Percentiles rank a stretch among this genome's conserved stretches.
phyloP scores from a whole-genome alignment of 1,140 invertebrate species.

The Sitodiplosis mosellana region DNA sequence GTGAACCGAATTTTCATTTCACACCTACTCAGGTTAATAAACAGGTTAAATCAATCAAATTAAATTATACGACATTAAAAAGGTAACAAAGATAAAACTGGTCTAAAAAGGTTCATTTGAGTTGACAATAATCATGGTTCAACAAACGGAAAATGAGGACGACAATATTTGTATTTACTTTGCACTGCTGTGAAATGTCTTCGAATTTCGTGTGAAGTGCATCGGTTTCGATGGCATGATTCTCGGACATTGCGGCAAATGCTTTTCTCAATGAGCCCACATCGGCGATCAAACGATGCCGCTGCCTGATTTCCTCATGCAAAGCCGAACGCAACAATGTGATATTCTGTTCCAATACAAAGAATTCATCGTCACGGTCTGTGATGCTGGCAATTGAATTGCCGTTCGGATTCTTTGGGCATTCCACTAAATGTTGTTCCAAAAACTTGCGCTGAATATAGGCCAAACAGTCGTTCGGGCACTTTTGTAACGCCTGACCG shows the following conservation, averaged over 20 bases:
- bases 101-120: too few species aligned
- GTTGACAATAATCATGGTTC: too few species aligned
- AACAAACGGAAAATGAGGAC: too few species aligned
- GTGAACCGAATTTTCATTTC: too few species aligned
- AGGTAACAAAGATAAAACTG: too few species aligned
- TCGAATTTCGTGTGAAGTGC: too few species aligned
- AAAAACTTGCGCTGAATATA: conserved; percentile 40
- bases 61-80: too few species aligned
- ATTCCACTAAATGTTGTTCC: conserved; percentile 34
- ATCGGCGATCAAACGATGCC: conserved; percentile 21
- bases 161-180: too few species aligned
- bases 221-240: too few species aligned
- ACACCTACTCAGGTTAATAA: too few species aligned
- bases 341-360: conserved; percentile 16
- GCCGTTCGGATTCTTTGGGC: conserved; percentile 22
- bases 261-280: conserved; percentile 19
- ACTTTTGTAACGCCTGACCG: conserved; percentile 44
- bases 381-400: neutral
- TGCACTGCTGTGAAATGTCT: too few species aligned
- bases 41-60: too few species aligned
- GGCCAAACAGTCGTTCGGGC: conserved; percentile 40
- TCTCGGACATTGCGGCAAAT: neutral
- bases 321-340: conserved; percentile 17
- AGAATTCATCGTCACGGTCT: neutral
- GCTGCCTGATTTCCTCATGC: conserved; percentile 22